These are phyloP conservation scores for Lordiphosa fenestrarum DNA, from an alignment of 2,888 invertebrate species.

Conservation along the genomic window DNA sequence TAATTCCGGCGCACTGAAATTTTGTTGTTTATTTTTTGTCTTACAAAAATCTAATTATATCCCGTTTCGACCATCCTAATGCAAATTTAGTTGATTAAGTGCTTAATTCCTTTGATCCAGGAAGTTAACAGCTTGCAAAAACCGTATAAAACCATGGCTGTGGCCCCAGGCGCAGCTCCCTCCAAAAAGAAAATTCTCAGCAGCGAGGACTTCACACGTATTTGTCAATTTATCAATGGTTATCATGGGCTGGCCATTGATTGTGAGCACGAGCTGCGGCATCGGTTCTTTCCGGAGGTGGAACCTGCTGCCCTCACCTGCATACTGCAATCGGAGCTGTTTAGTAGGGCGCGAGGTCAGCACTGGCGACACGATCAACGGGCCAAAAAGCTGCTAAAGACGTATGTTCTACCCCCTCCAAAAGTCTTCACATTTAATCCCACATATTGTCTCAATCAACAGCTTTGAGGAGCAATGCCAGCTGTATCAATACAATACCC, in stretches of 20 bases:
- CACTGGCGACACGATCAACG: conserved; percentile 83
- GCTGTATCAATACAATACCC: conserved; percentile 34
- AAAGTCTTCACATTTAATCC: no score
- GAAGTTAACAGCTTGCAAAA: no score
- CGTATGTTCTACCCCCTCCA: conserved; percentile 33
- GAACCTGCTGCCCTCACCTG: conserved; percentile 85
- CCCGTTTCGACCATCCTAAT: no score
- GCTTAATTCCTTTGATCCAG: no score
- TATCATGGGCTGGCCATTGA: conserved; percentile 83
- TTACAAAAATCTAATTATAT: no score
- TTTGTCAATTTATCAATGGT: conserved; percentile 81
- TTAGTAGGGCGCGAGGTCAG: conserved; percentile 84
- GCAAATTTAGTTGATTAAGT: no score
- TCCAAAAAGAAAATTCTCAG: conserved; percentile 61
- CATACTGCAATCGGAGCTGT: conserved; percentile 85
- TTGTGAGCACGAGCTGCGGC: conserved; percentile 83
- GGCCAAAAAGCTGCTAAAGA: conserved; percentile 81
- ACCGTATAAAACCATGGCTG: background rate
- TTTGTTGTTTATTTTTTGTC: background rate
- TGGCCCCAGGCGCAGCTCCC: background rate
- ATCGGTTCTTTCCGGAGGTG: conserved; percentile 82
- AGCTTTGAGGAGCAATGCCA: conserved; percentile 64
- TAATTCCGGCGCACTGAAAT: background rate
- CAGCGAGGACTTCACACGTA: conserved; percentile 48
- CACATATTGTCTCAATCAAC: no score